Percentiles rank a stretch among this genome's conserved stretches.
Evolutionary conservation across 2,797 vertebrate genomes (phyloP).

Genomic region (Bucorvus abyssinicus): DNA sequence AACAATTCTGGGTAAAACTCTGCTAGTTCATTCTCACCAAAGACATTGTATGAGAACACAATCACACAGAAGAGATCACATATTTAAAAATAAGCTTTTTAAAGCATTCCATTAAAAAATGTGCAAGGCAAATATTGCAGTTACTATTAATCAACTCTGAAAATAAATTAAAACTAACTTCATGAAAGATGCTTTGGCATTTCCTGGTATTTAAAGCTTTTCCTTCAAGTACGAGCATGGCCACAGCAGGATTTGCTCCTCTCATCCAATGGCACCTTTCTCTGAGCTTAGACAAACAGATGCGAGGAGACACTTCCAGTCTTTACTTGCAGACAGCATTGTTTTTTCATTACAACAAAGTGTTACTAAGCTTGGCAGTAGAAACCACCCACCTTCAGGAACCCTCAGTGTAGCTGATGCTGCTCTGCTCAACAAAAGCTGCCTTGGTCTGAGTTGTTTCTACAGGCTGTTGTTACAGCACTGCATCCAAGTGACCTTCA

Average conservation of each 20-base stretch:
- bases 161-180: constrained; percentile 59
- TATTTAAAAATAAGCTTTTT: not conserved
- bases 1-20: constrained; percentile 51
- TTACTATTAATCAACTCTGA: constrained; percentile 46
- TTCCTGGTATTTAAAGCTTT: constrained; percentile 30
- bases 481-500: not conserved
- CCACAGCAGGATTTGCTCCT: constrained; percentile 49
- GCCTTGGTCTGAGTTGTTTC: not conserved
- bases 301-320: constrained; percentile 47
- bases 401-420: constrained; percentile 3
- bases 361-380: constrained; percentile 24
- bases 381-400: constrained; percentile 61
- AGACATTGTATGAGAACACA: not conserved
- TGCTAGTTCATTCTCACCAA: constrained; percentile 61
- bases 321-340: constrained; percentile 53
- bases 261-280: constrained; percentile 30
- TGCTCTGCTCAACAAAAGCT: not conserved
- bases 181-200: constrained; percentile 1
- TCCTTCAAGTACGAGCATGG: constrained; percentile 51
- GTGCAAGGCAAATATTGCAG: constrained; percentile 37
- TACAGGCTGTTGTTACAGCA: not conserved
- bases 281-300: constrained; percentile 36
- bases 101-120: constrained; percentile 45
- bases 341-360: constrained; percentile 67
- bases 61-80: constrained; percentile 15